These are phyloP conservation scores for Peromyscus californicus DNA, from an alignment of 2,113 vertebrate genomes.

Conservation along the genomic window DNA sequence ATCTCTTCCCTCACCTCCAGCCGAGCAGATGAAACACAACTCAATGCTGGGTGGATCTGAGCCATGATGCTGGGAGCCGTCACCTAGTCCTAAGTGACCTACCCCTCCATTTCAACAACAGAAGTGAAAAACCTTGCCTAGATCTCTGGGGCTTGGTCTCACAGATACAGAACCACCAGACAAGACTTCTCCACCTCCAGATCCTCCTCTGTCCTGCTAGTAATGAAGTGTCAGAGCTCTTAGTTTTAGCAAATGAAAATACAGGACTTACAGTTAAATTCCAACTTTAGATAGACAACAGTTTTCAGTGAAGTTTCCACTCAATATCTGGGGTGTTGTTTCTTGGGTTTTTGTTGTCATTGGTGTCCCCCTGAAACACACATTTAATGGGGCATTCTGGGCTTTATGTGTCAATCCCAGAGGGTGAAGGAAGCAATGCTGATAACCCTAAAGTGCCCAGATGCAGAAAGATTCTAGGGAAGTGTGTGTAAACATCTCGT, in stretches of 20 bases:
- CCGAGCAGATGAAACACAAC: background rate
- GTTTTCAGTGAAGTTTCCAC: background rate
- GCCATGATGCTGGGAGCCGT: background rate
- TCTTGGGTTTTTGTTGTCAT: background rate
- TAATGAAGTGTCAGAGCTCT: background rate
- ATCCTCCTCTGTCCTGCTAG: background rate
- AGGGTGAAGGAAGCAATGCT: background rate
- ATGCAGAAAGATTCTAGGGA: background rate
- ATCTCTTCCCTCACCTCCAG: background rate
- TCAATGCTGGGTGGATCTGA: background rate
- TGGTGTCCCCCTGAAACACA: background rate
- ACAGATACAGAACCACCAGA: background rate
- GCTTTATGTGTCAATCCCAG: background rate
- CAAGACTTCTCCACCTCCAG: background rate
- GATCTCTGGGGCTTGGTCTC: background rate
- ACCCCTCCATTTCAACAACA: background rate
- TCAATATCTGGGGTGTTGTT: background rate
- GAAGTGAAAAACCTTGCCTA: background rate
- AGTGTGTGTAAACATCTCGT: background rate
- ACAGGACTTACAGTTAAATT: background rate
- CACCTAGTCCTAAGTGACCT: background rate
- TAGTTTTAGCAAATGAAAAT: background rate
- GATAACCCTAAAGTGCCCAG: background rate
- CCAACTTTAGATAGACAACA: background rate
- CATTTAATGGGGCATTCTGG: background rate